Evolutionary conservation across 2,113 vertebrate species (phyloP).

Genomic region (Amblyornis subalaris): DNA sequence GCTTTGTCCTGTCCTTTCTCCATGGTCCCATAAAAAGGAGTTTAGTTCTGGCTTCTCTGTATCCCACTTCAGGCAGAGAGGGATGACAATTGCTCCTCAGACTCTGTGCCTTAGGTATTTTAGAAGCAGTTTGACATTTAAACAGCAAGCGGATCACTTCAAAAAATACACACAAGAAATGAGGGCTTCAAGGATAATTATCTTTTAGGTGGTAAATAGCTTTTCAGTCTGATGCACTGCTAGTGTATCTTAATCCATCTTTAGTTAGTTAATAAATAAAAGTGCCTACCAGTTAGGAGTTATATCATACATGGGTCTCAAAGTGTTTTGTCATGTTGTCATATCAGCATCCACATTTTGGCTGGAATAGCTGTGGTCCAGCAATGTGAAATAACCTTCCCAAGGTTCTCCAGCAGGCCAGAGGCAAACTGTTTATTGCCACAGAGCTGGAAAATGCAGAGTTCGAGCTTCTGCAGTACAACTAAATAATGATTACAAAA

Average conservation of each 20-base stretch:
- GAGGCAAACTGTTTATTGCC: not conserved
- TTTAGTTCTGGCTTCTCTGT: not conserved
- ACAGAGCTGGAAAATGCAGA: not conserved
- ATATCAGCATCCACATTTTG: not conserved
- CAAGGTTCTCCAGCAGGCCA: not conserved
- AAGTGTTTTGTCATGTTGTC: not conserved
- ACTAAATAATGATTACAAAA: not conserved
- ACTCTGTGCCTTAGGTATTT: not conserved
- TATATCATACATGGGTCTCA: not conserved
- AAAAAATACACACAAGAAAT: not conserved
- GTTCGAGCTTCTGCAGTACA: not conserved
- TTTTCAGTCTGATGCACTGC: not conserved
- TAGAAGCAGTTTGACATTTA: not conserved
- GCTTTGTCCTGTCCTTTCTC: not conserved
- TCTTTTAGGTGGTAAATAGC: not conserved
- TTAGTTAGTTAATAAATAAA: not conserved
- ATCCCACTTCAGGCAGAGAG: not conserved
- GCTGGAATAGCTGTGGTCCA: not conserved
- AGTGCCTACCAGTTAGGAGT: fast-evolving
- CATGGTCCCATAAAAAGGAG: fast-evolving
- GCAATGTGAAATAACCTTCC: not conserved
- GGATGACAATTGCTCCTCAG: not conserved
- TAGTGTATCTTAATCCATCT: not conserved
- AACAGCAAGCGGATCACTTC: not conserved
- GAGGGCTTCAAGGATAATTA: not conserved